These are phyloP conservation scores for Charina bottae DNA, from an alignment of 2,113 vertebrate genomes.

Conservation along the genomic window DNA sequence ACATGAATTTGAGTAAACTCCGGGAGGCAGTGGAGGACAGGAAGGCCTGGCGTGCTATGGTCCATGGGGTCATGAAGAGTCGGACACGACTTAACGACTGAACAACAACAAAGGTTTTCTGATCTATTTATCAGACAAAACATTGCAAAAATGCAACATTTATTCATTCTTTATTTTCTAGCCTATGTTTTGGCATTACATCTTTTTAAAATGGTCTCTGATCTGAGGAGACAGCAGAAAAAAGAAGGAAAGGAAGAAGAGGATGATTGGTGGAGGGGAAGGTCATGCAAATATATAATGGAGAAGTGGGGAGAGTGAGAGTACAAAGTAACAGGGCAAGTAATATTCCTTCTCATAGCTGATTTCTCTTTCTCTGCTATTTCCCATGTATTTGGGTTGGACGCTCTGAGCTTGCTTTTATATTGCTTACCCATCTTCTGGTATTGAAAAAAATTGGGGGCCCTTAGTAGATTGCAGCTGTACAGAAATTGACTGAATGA, in stretches of 20 bases:
- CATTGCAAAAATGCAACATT: not conserved
- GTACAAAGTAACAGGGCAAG: not conserved
- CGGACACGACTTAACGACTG: no score
- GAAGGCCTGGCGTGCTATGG: no score
- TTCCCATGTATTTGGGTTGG: not conserved
- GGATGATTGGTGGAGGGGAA: not conserved
- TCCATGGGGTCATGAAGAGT: no score
- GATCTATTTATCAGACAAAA: not conserved
- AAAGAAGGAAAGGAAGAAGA: not conserved
- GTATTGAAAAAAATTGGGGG: not conserved
- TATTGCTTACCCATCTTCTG: not conserved
- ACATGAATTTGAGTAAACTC: no score
- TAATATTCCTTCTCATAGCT: not conserved
- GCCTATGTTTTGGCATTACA: not conserved
- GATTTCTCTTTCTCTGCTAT: not conserved
- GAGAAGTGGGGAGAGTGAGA: not conserved
- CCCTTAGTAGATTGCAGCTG: not conserved
- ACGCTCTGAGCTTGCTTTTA: not conserved
- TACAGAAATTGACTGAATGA: not conserved
- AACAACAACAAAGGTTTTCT: not conserved
- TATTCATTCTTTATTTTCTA: not conserved
- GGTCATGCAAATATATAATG: not conserved
- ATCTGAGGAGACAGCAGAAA: not conserved
- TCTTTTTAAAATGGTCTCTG: not conserved
- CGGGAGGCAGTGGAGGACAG: no score